Conservation (phyloP, 2,797 vertebrate genomes). For the Iguana delicatissima region DNA sequence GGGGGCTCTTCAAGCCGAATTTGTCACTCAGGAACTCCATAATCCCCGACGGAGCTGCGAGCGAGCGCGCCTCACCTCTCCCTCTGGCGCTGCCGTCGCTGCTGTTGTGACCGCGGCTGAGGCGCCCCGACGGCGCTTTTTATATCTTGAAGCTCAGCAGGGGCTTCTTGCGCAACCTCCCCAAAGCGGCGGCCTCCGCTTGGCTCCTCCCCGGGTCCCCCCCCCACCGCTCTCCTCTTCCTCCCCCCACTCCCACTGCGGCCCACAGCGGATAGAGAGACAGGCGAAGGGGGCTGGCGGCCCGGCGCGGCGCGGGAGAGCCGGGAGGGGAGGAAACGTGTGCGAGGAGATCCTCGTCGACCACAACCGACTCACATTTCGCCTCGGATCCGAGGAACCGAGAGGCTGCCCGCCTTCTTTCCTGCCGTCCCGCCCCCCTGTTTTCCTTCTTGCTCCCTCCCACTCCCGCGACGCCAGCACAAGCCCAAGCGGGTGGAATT, state of each 20-base stretch:
- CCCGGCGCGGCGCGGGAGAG: neutral
- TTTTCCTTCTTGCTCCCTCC: neutral
- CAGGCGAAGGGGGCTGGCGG: conserved; percentile 42
- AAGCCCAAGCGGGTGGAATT: neutral
- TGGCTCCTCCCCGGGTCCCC: conserved; percentile 88
- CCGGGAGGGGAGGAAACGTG: conserved; percentile 15
- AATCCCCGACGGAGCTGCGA: conserved; percentile 78
- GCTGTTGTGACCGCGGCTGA: conserved; percentile 75
- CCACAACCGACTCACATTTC: conserved; percentile 61
- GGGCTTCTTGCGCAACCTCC: conserved; percentile 83
- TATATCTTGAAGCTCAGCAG: conserved; percentile 87
- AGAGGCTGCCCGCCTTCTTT: conserved; percentile 54
- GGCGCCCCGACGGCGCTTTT: conserved; percentile 84
- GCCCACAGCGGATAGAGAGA: conserved; percentile 40
- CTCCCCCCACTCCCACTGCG: conserved; percentile 57
- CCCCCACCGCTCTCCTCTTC: conserved; percentile 50
- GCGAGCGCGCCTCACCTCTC: conserved; percentile 29
- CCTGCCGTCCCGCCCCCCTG: neutral
- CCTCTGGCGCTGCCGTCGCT: neutral
- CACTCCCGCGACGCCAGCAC: neutral
- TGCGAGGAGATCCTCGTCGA: conserved; percentile 50
- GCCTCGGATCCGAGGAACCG: conserved; percentile 46
- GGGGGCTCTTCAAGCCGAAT: conserved; percentile 90
- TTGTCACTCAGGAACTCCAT: conserved; percentile 99
- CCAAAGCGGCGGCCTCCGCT: conserved; percentile 73